A percentile compares a stretch with the other conserved stretches of the same genome.
Conservation (phyloP, 2,888 invertebrate species). For the Seladonia tumulorum region DNA sequence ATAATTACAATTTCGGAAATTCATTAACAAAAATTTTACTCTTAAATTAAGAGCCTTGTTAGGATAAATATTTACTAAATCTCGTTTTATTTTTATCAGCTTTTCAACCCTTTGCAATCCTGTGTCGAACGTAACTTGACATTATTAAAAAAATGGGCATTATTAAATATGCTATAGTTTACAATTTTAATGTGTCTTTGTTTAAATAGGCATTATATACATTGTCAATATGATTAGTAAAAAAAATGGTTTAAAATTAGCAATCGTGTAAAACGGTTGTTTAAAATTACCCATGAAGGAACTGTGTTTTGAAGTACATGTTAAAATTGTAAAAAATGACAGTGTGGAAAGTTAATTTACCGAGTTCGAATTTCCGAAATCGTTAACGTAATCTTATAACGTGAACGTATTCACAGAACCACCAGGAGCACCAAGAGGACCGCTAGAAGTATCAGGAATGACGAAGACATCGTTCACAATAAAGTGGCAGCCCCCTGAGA, state of each 20-base stretch:
- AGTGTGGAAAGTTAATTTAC: background rate
- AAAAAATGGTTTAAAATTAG: background rate
- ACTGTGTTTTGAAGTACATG: no score
- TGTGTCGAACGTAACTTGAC: no score
- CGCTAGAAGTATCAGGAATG: conserved; percentile 93
- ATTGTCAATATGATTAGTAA: no score
- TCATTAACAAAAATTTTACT: background rate
- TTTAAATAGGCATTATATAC: no score
- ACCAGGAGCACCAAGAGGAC: conserved; percentile 93
- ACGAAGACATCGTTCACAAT: conserved; percentile 92
- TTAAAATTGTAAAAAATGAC: background rate
- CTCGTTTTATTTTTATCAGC: background rate
- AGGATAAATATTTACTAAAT: background rate
- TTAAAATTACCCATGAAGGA: background rate
- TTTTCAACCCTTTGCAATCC: background rate
- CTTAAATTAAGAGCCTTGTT: no score
- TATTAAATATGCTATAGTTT: background rate
- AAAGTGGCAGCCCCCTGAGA: conserved; percentile 93
- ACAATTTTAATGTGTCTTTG: background rate
- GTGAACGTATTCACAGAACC: conserved; percentile 86
- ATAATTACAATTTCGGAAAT: background rate
- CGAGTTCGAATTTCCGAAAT: background rate
- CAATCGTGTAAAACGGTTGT: background rate
- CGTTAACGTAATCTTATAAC: background rate
- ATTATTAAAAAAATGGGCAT: no score